Percentiles rank a stretch among this genome's conserved stretches.
These are phyloP conservation scores for Sinodicranocentrus sp. DNA, from an alignment of 2,888 invertebrate genomes.

Conservation along the genomic window DNA sequence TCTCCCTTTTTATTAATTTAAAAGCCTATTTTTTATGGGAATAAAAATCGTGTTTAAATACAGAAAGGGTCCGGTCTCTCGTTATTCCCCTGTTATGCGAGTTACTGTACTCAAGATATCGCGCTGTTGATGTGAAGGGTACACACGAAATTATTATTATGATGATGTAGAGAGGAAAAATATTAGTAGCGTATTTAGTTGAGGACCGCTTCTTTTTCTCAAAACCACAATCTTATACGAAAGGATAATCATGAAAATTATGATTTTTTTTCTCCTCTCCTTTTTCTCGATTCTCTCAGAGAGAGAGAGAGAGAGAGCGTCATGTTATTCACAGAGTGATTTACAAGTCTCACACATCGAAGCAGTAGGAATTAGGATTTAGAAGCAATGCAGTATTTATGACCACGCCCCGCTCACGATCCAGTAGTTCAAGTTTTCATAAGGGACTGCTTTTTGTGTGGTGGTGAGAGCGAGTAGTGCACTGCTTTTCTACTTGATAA, in stretches of 20 bases:
- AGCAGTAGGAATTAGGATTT: slow-evolving; percentile 52
- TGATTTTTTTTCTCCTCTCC: slow-evolving; percentile 44
- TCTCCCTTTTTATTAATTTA: slow-evolving; percentile 69
- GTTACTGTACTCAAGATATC: too few relatives aligned
- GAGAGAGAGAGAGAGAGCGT: not conserved
- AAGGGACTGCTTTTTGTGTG: slow-evolving; percentile 30
- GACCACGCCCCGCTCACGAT: slow-evolving; percentile 76
- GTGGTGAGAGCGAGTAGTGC: too few relatives aligned
- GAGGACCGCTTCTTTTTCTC: slow-evolving; percentile 28
- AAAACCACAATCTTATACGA: slow-evolving; percentile 19
- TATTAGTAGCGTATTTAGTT: not conserved
- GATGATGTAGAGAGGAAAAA: not conserved
- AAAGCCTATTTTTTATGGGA: slow-evolving; percentile 67
- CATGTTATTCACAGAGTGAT: slow-evolving; percentile 53
- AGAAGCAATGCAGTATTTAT: slow-evolving; percentile 13
- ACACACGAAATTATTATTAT: slow-evolving; percentile 18
- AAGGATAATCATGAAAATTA: slow-evolving; percentile 66
- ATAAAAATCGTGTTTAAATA: slow-evolving; percentile 50
- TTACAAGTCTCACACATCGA: slow-evolving; percentile 67
- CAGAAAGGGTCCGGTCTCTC: slow-evolving; percentile 35
- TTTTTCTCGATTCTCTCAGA: not conserved
- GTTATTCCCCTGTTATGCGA: not conserved
- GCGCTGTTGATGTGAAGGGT: slow-evolving; percentile 37
- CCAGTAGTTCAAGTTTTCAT: slow-evolving; percentile 76
- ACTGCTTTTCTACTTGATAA: not conserved